Evolutionary conservation across 2,113 vertebrate species (phyloP).

Genomic region (Globicephala melas): DNA sequence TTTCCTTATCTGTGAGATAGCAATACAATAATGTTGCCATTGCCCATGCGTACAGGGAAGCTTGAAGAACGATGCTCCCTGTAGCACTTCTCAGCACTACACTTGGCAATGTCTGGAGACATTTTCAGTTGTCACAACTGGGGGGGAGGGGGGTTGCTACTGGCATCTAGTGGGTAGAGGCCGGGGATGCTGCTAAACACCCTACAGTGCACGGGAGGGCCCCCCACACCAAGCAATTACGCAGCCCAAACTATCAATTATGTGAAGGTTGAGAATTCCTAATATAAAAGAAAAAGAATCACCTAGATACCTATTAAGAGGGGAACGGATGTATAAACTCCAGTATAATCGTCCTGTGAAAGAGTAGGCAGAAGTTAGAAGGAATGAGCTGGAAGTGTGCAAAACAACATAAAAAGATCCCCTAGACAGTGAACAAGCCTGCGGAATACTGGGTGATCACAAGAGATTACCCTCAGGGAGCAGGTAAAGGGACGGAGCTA

Average conservation of each 20-base stretch:
- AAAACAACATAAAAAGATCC: neutral
- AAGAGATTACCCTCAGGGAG: neutral
- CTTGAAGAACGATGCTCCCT: neutral
- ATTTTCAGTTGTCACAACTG: neutral
- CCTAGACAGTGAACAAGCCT: neutral
- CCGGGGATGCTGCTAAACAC: neutral
- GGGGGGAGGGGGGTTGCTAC: too few species aligned
- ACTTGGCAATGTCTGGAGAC: neutral
- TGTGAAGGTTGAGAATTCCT: neutral
- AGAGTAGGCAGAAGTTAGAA: neutral
- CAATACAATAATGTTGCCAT: neutral
- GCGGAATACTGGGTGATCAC: fast-evolving
- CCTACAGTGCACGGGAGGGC: too few species aligned
- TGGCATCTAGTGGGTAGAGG: neutral
- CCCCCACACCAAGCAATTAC: neutral
- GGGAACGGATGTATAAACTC: neutral
- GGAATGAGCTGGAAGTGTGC: neutral
- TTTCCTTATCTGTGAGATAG: neutral
- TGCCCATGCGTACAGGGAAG: neutral
- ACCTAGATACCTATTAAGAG: neutral
- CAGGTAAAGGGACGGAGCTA: neutral
- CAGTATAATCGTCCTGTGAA: fast-evolving
- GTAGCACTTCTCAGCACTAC: neutral
- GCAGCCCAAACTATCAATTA: too few species aligned
- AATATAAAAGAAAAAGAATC: neutral